Evolutionary conservation across 2,113 vertebrate genomes (phyloP), one percentile per base, ranked within the genome.

Genomic region (Semicossyphus pulcher): DNA sequence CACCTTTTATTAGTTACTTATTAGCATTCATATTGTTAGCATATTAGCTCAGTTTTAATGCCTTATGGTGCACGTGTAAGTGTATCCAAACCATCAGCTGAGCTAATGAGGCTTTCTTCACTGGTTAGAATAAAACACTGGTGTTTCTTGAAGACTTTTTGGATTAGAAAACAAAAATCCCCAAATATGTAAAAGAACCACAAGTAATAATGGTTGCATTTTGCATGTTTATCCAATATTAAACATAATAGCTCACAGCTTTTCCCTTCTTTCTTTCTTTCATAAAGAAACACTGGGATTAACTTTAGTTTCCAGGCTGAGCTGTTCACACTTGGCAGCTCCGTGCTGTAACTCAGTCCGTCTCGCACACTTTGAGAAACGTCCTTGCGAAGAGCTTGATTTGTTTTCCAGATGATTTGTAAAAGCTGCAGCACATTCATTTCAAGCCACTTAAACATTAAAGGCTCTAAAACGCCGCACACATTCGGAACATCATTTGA

Each of bases 381-480:
- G 54, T 67, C 32, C 36, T 70, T 84, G 37, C 37, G 31, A 58
- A 54, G 56, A 71, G 64, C 68, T 73, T 84, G 83, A 90, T 84
- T 84, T 81, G 67, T 73, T 85, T 91, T 82, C 76, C 72, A 82
- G 84, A 80, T 86, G 81, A 87, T 80, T 83, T 82, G 81, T 80
- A 81, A 87, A 85, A 90, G 83, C 79, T 74, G 72, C 76, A 28
- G 76, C 80, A 78, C 75, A 76, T 90, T 92, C 72, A 91, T 91
- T 86, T 82, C 71, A 71, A 89, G 84, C 87, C 82, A 90, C 82
- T 92, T 89, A 88, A 89, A 91, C 89, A 90, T 89, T 90, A 91
- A 92, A 93, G 84, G 72, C 88, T 71, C 61, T 85, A 88, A 88
- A 88, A 72, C 49, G 77, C 72, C 29, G 25, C 71, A 42, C 85